These are phyloP conservation scores for Eilema caniola DNA, from an alignment of 2,888 invertebrate species.

Conservation along the genomic window DNA sequence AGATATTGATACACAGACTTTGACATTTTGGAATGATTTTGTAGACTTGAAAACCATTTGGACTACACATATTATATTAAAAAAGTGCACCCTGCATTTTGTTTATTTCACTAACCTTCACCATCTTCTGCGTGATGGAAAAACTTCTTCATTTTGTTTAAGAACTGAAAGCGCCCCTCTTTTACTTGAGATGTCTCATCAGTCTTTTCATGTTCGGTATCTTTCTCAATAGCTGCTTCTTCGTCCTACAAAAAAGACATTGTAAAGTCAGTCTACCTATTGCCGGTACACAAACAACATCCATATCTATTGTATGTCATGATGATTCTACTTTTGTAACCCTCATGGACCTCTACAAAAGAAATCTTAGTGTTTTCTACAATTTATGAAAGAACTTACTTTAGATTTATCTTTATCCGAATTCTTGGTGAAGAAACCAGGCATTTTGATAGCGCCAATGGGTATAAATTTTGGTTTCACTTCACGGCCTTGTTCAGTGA, in stretches of 20 bases:
- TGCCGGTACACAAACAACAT: background rate
- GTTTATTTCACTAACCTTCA: constrained; percentile 59
- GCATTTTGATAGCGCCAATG: constrained; percentile 95
- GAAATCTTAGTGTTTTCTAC: background rate
- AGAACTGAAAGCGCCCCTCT: constrained; percentile 73
- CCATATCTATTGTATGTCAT: background rate
- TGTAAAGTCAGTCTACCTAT: background rate
- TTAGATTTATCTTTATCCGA: constrained; percentile 91
- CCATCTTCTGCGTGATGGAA: constrained; percentile 72
- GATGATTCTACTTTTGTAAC: background rate
- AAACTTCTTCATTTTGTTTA: constrained; percentile 77
- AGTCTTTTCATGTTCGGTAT: constrained; percentile 72
- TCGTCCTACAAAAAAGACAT: constrained; percentile 64
- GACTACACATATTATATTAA: background rate
- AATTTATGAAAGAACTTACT: constrained; percentile 72
- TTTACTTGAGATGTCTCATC: constrained; percentile 74
- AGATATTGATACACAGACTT: background rate
- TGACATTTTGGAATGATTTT: background rate
- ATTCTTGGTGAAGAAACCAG: constrained; percentile 93
- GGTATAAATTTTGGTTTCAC: constrained; percentile 94
- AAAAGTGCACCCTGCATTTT: background rate
- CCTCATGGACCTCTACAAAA: background rate
- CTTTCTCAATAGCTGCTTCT: constrained; percentile 74
- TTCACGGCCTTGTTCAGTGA: constrained; percentile 90
- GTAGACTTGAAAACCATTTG: background rate